Base-by-base conservation (phyloP, 2,797 vertebrate genomes). In the Sebastes trivittatus region DNA sequence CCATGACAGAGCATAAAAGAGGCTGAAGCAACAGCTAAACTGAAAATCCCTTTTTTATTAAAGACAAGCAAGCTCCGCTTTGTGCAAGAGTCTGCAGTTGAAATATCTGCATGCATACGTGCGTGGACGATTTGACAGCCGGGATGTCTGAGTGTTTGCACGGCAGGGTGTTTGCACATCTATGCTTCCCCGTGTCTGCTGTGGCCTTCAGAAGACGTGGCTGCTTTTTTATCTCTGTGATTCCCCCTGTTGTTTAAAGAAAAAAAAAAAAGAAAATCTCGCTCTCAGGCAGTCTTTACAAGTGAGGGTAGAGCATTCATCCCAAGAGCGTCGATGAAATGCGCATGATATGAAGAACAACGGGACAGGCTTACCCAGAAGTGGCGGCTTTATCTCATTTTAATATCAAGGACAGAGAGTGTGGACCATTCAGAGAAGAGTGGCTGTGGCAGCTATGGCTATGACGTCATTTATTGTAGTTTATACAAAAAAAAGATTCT, bases 11-110 rank as follows among this genome's bases (percentile, higher is more conserved):
- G 7, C 25, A 59, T 72, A 16, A 65, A 30, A 63, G 46, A 63
- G 46, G 49, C 58, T 59, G 46, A 65, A 65, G 71, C 38, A 34
- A 72, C 52, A 72, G 63, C 68, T 65, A 42, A 68, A 77, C 62
- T 25, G 34, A n/a, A 62, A 87, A 81, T 76, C 58, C 27, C 27
- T 16, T 78, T 77, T 75, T 70, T 72, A 65, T 82, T 71, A 80
- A 68, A 27, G 18, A 64, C 11, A 36, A 52, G 38, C 70, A 20
- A 56, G 27, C 62, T 59, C 42, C 11, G 3, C 58, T 68, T 27
- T 61, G 32, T 58, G 56, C 27, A 64, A 25, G 20, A 18, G 36
- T 34, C 63, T 71, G 69, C 59, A 71, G 25, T 7, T 34, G 38
- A 78, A 66, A 52, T 55, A 61, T 73, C 36, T 13, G 13, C 46